Conservation (phyloP, 2,888 invertebrate species). For the Griposia aprilina region DNA sequence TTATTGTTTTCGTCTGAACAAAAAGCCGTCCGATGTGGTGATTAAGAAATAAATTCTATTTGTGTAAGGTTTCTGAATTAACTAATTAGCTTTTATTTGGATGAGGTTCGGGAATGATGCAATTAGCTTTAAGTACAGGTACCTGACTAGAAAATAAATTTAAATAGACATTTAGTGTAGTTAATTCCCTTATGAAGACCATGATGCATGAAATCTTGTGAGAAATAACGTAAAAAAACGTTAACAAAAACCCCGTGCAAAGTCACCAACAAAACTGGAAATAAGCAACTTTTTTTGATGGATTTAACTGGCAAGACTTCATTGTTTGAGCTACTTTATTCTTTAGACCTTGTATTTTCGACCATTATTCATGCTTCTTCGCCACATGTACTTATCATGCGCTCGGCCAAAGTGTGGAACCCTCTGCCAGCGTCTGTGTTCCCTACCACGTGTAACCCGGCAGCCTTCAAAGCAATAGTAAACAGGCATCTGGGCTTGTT, state of each 20-base stretch:
- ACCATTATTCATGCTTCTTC: not conserved
- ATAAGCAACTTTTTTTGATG: not conserved
- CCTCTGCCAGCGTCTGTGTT: too few species aligned
- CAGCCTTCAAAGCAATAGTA: too few species aligned
- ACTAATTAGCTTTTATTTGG: conserved; percentile 15
- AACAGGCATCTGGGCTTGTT: too few species aligned
- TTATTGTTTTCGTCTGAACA: conserved; percentile 78
- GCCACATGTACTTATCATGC: too few species aligned
- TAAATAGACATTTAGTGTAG: not conserved
- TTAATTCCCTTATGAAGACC: not conserved
- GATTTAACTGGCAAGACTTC: not conserved
- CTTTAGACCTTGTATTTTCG: not conserved
- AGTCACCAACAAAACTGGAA: too few species aligned
- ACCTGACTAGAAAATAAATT: not conserved
- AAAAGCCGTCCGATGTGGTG: conserved; percentile 63
- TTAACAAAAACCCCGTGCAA: not conserved
- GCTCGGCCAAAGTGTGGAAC: too few species aligned
- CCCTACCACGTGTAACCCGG: too few species aligned
- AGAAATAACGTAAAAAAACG: too few species aligned
- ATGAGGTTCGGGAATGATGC: conserved; percentile 3
- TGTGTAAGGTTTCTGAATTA: conserved; percentile 36
- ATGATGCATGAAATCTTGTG: not conserved
- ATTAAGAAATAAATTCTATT: conserved; percentile 56
- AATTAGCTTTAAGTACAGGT: not conserved
- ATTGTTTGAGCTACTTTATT: not conserved